phyloP scores from a whole-genome alignment of 2,888 invertebrate species.

The Keiferia lycopersicella region DNA sequence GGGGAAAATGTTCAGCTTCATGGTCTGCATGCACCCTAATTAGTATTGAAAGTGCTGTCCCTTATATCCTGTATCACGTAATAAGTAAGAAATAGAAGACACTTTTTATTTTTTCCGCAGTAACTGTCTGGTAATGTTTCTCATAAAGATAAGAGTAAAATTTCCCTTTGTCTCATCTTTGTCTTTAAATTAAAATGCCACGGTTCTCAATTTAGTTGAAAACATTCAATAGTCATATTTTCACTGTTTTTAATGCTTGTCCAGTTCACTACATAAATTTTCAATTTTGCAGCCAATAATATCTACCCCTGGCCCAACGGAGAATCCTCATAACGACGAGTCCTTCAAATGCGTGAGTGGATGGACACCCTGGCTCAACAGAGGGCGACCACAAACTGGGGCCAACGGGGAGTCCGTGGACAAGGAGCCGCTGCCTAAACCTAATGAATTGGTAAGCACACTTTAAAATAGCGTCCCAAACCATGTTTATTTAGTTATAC shows the following conservation, averaged over 20 bases:
- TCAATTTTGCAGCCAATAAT: neutral
- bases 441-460: conserved; percentile 74
- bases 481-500: too few relatives aligned
- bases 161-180: neutral
- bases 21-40: too few relatives aligned
- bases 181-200: neutral
- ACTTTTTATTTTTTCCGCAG: too few relatives aligned
- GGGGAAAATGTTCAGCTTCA: too few relatives aligned
- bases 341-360: conserved; percentile 83
- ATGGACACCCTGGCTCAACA: conserved; percentile 91
- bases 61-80: too few relatives aligned
- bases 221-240: too few relatives aligned
- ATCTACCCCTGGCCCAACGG: conserved; percentile 34
- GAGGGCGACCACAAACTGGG: conserved; percentile 64
- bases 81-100: too few relatives aligned
- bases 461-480: too few relatives aligned
- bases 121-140: too few relatives aligned
- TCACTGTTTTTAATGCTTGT: neutral
- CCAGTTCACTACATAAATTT: neutral
- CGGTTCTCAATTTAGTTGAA: too few relatives aligned
- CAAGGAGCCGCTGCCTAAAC: conserved; percentile 80
- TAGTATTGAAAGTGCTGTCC: too few relatives aligned
- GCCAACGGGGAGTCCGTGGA: conserved; percentile 54
- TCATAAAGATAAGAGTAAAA: too few relatives aligned
- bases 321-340: conserved; percentile 58